Evolutionary conservation across 2,113 vertebrate genomes (phyloP), one percentile per base, ranked within the genome.

Genomic region (Cnemophilus loriae): DNA sequence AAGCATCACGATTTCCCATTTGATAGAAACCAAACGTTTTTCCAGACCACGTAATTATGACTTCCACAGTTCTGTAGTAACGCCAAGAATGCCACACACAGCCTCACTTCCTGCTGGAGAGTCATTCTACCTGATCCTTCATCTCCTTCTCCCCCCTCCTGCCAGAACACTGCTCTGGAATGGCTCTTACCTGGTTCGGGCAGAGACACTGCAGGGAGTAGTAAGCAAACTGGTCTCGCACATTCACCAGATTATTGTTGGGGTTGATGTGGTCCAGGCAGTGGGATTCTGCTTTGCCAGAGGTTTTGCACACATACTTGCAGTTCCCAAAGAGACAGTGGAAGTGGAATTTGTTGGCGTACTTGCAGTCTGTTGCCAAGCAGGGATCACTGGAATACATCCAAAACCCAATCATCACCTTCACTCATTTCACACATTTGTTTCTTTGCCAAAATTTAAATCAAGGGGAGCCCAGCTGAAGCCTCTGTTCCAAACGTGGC

Each of bases 221-320:
- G 97, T 99, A 99, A 64, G 99, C 98, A 49, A 99, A 99, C 98
- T 99, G 99, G 98, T 99, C 99, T 42, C 99, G 98, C 94, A 99
- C 99, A 22, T 99, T 99, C 97, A 99, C 97, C 97, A 99, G 97
- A 96, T 98, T 99, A 97, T 99, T 99, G 98, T 98, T 99, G 97
- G 99, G 99, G 97, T 99, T 99, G 98, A 99, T 99, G 98, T 99
- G 99, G 98, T 99, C 99, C 97, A 99, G 98, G 97, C 99, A 99
- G 97, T 99, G 99, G 83, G 99, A 99, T 96, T 99, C 99, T 1
- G 99, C 99, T 98, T 99, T 99, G 84, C 99, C 99, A 2, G 99
- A 99, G 42, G 99, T 99, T 97, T 99, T 99, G 97, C 99, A 99
- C 91, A 99, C 99, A 24, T 99, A 99, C 97, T 99, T 99, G 99